Evolutionary conservation across 2,797 vertebrate species (phyloP).

Genomic region (Oophaga sylvatica): DNA sequence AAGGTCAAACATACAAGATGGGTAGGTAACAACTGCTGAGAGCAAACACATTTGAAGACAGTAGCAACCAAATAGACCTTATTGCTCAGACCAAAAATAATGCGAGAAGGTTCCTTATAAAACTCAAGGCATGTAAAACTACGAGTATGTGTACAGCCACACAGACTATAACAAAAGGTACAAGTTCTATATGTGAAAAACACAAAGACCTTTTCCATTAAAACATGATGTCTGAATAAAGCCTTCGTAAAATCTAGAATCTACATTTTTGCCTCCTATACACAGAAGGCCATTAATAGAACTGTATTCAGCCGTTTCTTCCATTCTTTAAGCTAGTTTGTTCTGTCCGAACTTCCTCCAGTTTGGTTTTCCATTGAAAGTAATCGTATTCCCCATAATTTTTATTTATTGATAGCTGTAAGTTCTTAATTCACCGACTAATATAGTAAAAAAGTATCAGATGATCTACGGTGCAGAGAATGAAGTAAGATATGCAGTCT

Average conservation of each 20-base stretch:
- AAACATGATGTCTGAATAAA: too few relatives aligned
- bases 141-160: too few relatives aligned
- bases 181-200: too few relatives aligned
- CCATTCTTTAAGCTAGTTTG: neutral
- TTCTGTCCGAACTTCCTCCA: neutral
- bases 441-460: neutral
- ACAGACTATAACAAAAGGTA: too few relatives aligned
- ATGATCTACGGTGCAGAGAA: slow-evolving; percentile 11
- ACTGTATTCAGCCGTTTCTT: neutral
- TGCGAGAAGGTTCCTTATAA: too few relatives aligned
- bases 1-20: too few relatives aligned
- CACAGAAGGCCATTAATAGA: neutral
- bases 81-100: too few relatives aligned
- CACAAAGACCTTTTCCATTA: too few relatives aligned
- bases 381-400: neutral
- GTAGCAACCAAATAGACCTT: too few relatives aligned
- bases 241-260: neutral
- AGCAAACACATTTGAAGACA: too few relatives aligned
- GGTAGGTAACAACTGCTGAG: too few relatives aligned
- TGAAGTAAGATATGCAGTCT: slow-evolving; percentile 26
- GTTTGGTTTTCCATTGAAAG: neutral
- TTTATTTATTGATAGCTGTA: slow-evolving; percentile 16
- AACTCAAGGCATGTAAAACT: too few relatives aligned
- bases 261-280: neutral
- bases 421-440: neutral